A percentile compares a stretch with the other conserved stretches of the same genome.
Evolutionary conservation across 1,140 invertebrate species (phyloP).

Genomic region (Pseudomyrmex pallidus): DNA sequence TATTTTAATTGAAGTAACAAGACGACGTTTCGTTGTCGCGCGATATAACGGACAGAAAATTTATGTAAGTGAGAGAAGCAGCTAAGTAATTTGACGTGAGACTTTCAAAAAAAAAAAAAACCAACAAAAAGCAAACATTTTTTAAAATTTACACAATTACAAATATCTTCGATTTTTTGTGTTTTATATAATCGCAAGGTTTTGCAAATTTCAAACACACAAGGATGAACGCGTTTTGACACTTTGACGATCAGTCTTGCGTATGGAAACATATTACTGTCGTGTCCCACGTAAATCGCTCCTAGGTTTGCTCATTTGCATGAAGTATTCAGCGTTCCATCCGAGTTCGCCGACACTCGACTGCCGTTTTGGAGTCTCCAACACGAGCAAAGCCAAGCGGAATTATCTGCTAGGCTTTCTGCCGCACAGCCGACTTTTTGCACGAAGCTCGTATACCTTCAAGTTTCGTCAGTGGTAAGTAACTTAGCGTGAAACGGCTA

Average conservation of each 20-base stretch:
- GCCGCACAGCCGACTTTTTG: constrained; percentile 44
- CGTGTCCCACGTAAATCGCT: constrained; percentile 14
- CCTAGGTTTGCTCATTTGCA: constrained; percentile 37
- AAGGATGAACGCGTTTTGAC: constrained; percentile 13
- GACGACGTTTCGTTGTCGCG: not conserved
- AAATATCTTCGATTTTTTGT: too few relatives aligned
- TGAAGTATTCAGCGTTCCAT: constrained; percentile 33
- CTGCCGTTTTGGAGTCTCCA: constrained; percentile 36
- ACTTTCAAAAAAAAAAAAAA: not conserved
- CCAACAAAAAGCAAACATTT: not conserved
- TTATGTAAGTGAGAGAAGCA: too few relatives aligned
- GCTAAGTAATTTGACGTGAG: too few relatives aligned
- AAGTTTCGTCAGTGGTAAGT: constrained; percentile 44
- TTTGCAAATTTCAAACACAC: not conserved
- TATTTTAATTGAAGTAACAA: constrained; percentile 7
- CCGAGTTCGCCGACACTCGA: constrained; percentile 41
- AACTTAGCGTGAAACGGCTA: constrained; percentile 41
- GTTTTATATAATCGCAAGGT: not conserved
- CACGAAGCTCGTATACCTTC: constrained; percentile 29
- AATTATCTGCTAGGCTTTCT: constrained; percentile 42
- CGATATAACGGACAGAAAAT: not conserved
- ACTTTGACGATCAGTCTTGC: constrained; percentile 24
- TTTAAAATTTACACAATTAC: not conserved
- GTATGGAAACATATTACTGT: constrained; percentile 13
- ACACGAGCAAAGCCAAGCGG: constrained; percentile 30